Conservation (phyloP, 1,140 invertebrate species). For the Mactra quadrangularis region DNA sequence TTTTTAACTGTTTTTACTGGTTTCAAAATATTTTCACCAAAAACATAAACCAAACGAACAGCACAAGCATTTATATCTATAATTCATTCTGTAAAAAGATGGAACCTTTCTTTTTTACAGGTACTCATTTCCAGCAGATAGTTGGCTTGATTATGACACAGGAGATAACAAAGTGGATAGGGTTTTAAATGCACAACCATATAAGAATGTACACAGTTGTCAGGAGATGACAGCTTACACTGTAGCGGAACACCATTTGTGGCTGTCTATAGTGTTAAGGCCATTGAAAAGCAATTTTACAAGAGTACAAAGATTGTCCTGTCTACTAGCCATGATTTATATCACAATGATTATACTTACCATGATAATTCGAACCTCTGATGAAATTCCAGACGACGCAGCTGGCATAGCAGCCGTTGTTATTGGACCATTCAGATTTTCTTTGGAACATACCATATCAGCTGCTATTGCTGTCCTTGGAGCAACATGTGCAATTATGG, state of each 20-base stretch:
- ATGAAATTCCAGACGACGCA: slow-evolving; percentile 14
- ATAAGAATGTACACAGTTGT: slow-evolving; percentile 78
- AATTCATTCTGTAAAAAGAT: too few species aligned
- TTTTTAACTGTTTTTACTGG: too few species aligned
- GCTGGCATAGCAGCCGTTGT: slow-evolving; percentile 2
- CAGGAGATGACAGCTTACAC: slow-evolving; percentile 80
- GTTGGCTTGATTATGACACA: slow-evolving; percentile 80
- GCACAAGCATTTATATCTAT: too few species aligned
- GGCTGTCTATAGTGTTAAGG: slow-evolving; percentile 62
- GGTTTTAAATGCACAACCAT: slow-evolving; percentile 73
- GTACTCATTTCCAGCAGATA: slow-evolving; percentile 79
- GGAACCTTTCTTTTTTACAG: slow-evolving; percentile 61
- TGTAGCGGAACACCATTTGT: slow-evolving; percentile 69
- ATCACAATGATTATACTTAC: slow-evolving; percentile 80
- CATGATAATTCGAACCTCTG: slow-evolving; percentile 71
- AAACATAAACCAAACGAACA: too few species aligned
- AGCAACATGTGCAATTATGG: slow-evolving; percentile 50
- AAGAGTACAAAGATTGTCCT: slow-evolving; percentile 76
- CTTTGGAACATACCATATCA: slow-evolving; percentile 52
- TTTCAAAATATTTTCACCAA: too few species aligned
- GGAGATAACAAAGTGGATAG: slow-evolving; percentile 79
- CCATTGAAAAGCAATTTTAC: slow-evolving; percentile 66
- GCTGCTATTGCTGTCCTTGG: slow-evolving; percentile 58
- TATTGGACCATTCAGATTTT: slow-evolving; percentile 65
- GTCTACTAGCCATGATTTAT: slow-evolving; percentile 74